Base-by-base conservation (phyloP, 2,113 vertebrate species). In the Sorex fumeus region DNA sequence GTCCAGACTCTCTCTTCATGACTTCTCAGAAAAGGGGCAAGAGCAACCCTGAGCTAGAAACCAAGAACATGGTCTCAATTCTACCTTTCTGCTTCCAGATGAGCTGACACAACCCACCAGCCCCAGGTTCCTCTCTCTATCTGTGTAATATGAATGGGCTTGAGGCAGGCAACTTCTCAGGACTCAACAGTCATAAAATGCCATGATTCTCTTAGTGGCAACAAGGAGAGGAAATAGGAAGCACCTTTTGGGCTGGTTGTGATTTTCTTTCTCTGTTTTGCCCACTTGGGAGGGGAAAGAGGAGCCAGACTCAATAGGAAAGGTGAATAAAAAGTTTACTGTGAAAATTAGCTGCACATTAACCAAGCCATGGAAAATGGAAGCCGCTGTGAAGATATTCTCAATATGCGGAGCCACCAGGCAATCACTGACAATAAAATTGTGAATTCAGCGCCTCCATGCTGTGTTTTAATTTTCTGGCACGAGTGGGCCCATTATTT, bases 401-500 rank as follows among this genome's bases (percentile, higher is more conserved):
- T 91, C 94, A 90, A 95, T 97, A 97, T 95, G 88, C 97, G 96
- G 93, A 96, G 95, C 96, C 97, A 97, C 96, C 94, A 97, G 96
- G 96, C 97, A 95, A 97, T 97, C 95, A 84, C 96, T 96, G 93
- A 95, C 96, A 97, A 96, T 96, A 96, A 96, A 93, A 95, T 82
- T 95, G 96, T 11, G 86, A 92, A 96, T 96, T 94, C 97, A 97
- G 95, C 60, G 74, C 90, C 97, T 97, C 88, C 91, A 88, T 72
- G 90, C 91, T 96, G 95, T 93, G 92, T 96, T 97, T 98, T 97
- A 95, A 98, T 98, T 96, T 98, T 97, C 96, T 96, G 47, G 94
- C 88, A 94, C 95, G 81, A 18, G 96, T 74, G 87, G 95, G 60
- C 62, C 93, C 89, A 76, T 95, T 97, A 96, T 76, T 97, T 96